Percentiles rank a stretch among this genome's conserved stretches.
Evolutionary conservation across 2,797 vertebrate genomes (phyloP).

Genomic region (Acanthurus lineatus): DNA sequence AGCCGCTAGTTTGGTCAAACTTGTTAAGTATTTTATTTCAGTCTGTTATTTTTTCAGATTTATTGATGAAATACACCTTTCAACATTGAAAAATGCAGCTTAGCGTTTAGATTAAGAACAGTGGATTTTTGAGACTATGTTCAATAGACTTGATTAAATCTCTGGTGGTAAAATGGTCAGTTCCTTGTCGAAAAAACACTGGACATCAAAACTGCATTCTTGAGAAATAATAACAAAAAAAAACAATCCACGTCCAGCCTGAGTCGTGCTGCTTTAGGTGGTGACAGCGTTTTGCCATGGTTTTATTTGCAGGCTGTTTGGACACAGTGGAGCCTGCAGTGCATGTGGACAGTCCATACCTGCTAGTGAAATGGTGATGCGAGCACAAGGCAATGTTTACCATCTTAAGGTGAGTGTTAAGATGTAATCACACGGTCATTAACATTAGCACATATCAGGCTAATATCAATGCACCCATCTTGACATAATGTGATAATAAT

Average conservation of each 20-base stretch:
- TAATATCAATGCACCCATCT: background rate
- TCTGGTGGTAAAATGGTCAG: background rate
- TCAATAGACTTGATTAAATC: too few relatives aligned
- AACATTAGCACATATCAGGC: background rate
- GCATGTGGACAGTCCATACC: slow-evolving; percentile 88
- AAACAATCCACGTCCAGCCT: too few relatives aligned
- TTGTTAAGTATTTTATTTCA: too few relatives aligned
- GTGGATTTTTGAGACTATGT: too few relatives aligned
- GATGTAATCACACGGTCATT: background rate
- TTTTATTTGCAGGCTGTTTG: slow-evolving; percentile 83
- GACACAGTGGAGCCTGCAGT: slow-evolving; percentile 87
- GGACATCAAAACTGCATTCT: background rate
- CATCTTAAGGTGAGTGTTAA: slow-evolving; percentile 84
- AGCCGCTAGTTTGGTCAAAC: too few relatives aligned
- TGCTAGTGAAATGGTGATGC: slow-evolving; percentile 90
- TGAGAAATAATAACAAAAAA: too few relatives aligned
- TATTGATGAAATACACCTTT: too few relatives aligned
- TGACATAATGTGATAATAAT: background rate
- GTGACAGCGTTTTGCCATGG: background rate
- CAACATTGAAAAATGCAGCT: too few relatives aligned
- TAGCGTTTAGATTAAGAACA: too few relatives aligned
- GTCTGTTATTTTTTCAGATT: too few relatives aligned
- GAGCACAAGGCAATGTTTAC: slow-evolving; percentile 87
- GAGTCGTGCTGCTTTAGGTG: background rate
- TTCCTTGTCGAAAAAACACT: background rate